These are phyloP conservation scores for Ivindomyrus marchei DNA, from an alignment of 2,113 vertebrate species.

Conservation along the genomic window DNA sequence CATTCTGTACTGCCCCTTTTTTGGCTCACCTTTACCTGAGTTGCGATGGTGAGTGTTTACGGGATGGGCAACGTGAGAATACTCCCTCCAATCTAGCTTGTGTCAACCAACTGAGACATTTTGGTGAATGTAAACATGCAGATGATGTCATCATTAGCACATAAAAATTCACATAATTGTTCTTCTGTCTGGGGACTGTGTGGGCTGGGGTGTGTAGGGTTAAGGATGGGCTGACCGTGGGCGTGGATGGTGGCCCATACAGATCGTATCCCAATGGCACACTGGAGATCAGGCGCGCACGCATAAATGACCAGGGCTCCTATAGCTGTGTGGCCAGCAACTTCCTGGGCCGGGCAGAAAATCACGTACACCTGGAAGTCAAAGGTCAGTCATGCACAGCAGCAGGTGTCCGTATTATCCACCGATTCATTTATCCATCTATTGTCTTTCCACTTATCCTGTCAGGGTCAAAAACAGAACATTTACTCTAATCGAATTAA, in stretches of 20 bases:
- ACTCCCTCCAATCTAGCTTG: background rate
- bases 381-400: conserved; percentile 69
- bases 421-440: background rate
- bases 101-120: background rate
- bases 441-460: background rate
- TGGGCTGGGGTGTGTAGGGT: conserved; percentile 63
- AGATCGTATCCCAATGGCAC: conserved; percentile 79
- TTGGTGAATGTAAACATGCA: background rate
- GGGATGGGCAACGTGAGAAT: background rate
- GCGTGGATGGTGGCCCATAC: conserved; percentile 81
- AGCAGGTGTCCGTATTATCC: background rate
- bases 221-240: conserved; percentile 84
- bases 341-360: conserved; percentile 82
- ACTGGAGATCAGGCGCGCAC: conserved; percentile 75
- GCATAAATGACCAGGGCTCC: conserved; percentile 81
- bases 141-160: background rate
- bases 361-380: conserved; percentile 82
- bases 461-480: background rate
- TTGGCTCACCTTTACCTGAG: conserved; percentile 87
- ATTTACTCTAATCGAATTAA: background rate
- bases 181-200: conserved; percentile 9
- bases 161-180: background rate
- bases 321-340: conserved; percentile 88
- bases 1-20: conserved; percentile 79
- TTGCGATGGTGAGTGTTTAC: conserved; percentile 75